Evolutionary conservation across 2,888 invertebrate genomes (phyloP).

Genomic region (Aromia moschata): DNA sequence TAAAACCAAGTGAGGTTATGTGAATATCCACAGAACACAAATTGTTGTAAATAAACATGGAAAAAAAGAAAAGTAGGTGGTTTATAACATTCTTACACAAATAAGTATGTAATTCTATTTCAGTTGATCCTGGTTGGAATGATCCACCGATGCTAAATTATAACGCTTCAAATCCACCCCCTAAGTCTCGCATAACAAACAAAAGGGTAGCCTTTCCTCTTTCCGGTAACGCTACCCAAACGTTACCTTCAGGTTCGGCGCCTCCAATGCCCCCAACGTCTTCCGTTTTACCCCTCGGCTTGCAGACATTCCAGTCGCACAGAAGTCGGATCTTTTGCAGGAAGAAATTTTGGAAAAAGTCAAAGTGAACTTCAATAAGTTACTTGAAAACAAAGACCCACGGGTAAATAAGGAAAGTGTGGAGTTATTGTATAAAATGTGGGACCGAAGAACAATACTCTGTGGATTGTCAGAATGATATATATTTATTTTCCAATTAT

Average conservation of each 20-base stretch:
- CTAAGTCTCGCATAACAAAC: constrained; percentile 52
- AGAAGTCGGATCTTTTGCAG: not conserved
- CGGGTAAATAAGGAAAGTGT: constrained; percentile 19
- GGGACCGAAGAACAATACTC: constrained; percentile 27
- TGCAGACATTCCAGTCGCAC: not conserved
- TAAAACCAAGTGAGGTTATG: not conserved
- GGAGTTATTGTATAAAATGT: constrained; percentile 25
- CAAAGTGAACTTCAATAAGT: constrained; percentile 21
- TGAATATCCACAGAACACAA: not conserved
- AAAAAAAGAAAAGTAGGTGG: constrained; percentile 11
- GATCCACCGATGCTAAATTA: constrained; percentile 55
- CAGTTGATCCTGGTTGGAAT: constrained; percentile 54
- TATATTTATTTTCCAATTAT: constrained; percentile 27
- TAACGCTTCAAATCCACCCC: constrained; percentile 50
- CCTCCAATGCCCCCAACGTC: not conserved
- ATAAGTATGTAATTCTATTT: constrained; percentile 11
- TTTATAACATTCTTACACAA: not conserved
- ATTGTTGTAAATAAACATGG: not conserved
- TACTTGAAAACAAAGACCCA: constrained; percentile 7
- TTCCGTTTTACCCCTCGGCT: constrained; percentile 9
- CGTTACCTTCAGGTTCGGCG: constrained; percentile 13
- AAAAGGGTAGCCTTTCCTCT: constrained; percentile 53
- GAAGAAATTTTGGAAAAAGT: constrained; percentile 11
- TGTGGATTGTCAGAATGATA: constrained; percentile 22
- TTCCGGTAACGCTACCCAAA: constrained; percentile 12